phyloP scores from a whole-genome alignment of 2,797 vertebrate genomes.

The Poeciliopsis presidionis region DNA sequence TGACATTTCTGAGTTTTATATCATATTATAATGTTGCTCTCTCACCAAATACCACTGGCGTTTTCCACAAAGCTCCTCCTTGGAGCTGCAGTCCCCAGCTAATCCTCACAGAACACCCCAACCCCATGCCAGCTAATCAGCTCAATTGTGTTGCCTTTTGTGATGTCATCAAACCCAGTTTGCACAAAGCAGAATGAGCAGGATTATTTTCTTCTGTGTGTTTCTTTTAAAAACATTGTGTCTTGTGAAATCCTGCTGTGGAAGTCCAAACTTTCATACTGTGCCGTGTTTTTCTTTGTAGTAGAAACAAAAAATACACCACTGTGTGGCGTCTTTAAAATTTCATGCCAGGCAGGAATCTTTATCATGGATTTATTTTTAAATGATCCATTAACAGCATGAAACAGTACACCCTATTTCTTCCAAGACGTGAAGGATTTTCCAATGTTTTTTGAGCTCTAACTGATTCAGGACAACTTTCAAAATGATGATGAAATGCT shows the following conservation, averaged over 20 bases:
- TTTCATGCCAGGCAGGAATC: not conserved
- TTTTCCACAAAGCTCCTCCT: not conserved
- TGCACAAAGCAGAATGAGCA: not conserved
- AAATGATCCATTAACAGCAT: conserved; percentile 16
- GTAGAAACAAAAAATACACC: not conserved
- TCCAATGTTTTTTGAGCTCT: conserved; percentile 25
- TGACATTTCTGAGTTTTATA: not conserved
- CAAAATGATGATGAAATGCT: conserved; percentile 11
- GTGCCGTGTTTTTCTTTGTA: not conserved
- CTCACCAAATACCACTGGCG: not conserved
- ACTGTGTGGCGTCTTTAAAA: not conserved
- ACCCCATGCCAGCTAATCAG: not conserved
- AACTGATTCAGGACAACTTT: conserved; percentile 59
- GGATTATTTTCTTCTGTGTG: not conserved
- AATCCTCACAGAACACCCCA: not conserved
- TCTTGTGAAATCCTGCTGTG: too few relatives aligned
- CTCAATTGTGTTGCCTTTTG: not conserved
- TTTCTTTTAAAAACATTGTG: not conserved
- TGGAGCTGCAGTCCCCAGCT: not conserved
- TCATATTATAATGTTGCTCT: not conserved
- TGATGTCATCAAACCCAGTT: not conserved
- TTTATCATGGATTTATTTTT: not conserved
- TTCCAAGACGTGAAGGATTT: conserved; percentile 38
- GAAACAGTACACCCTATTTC: not conserved
- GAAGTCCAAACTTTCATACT: not conserved